Conservation (phyloP, 1,140 invertebrate genomes). For the Idris sp. region DNA sequence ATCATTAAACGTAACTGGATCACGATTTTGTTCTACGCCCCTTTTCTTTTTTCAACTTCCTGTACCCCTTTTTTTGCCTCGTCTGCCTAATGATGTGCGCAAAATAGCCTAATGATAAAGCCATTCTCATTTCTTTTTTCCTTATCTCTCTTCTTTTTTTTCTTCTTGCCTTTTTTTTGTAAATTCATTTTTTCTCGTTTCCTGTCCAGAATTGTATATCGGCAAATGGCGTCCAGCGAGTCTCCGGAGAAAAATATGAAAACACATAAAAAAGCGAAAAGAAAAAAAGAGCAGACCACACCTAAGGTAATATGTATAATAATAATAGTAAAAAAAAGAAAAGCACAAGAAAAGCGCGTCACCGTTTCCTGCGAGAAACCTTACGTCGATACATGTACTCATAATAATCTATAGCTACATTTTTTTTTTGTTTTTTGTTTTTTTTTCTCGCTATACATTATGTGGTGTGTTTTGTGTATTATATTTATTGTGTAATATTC, state of each 20-base stretch:
- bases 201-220: slow-evolving; percentile 7
- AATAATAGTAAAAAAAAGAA: slow-evolving; percentile 22
- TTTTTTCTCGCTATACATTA: neutral
- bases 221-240: slow-evolving; percentile 21
- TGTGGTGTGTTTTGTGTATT: slow-evolving; percentile 15
- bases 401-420: slow-evolving; percentile 15
- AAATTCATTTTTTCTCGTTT: neutral
- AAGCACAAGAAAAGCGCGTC: slow-evolving; percentile 49
- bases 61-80: slow-evolving; percentile 34
- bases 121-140: slow-evolving; percentile 1
- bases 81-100: slow-evolving; percentile 3
- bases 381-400: slow-evolving; percentile 41
- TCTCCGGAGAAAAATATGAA: slow-evolving; percentile 1
- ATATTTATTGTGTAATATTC: slow-evolving; percentile 25
- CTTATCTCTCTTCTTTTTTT: neutral
- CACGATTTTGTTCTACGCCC: slow-evolving; percentile 63
- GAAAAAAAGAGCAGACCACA: slow-evolving; percentile 12
- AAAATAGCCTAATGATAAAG: slow-evolving; percentile 10
- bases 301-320: neutral
- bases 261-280: slow-evolving; percentile 8
- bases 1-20: slow-evolving; percentile 69
- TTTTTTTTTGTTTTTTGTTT: no score
- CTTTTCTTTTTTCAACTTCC: slow-evolving; percentile 33
- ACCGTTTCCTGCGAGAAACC: slow-evolving; percentile 40
- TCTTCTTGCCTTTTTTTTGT: no score